A percentile compares a stretch with the other conserved stretches of the same genome.
Evolutionary conservation across 2,113 vertebrate species (phyloP).

Genomic region (Psophia crepitans): DNA sequence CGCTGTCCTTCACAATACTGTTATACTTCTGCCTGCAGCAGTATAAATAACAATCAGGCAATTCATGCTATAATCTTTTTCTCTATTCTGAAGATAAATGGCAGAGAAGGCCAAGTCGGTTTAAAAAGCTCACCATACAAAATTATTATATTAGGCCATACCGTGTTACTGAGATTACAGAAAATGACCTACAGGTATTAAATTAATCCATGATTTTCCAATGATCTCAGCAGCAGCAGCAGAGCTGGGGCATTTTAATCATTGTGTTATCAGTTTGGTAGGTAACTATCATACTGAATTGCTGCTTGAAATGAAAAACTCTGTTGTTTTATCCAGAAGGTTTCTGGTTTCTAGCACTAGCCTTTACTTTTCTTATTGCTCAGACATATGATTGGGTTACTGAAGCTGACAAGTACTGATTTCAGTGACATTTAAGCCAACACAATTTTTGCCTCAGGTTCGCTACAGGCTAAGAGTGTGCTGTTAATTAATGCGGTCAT

Average conservation of each 20-base stretch:
- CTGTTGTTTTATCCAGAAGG: not conserved
- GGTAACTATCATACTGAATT: not conserved
- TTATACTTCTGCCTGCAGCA: not conserved
- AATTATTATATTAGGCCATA: not conserved
- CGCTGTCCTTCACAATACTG: not conserved
- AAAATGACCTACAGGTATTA: not conserved
- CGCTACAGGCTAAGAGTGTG: not conserved
- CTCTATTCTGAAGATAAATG: not conserved
- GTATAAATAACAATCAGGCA: not conserved
- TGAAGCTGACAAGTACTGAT: not conserved
- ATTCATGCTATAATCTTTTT: not conserved
- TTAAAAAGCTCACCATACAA: not conserved
- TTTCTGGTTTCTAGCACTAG: conserved; percentile 12
- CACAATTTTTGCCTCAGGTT: not conserved
- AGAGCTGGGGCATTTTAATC: not conserved
- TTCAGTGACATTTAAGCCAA: not conserved
- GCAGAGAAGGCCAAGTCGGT: not conserved
- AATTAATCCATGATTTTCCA: conserved; percentile 14
- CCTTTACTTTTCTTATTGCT: not conserved
- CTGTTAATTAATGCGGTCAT: not conserved
- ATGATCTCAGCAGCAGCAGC: not conserved
- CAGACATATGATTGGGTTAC: not conserved
- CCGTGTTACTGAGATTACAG: not conserved
- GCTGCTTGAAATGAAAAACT: not conserved
- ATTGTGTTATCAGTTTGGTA: not conserved